Conservation (phyloP, 2,113 vertebrate genomes). For the Barnardius zonarius region DNA sequence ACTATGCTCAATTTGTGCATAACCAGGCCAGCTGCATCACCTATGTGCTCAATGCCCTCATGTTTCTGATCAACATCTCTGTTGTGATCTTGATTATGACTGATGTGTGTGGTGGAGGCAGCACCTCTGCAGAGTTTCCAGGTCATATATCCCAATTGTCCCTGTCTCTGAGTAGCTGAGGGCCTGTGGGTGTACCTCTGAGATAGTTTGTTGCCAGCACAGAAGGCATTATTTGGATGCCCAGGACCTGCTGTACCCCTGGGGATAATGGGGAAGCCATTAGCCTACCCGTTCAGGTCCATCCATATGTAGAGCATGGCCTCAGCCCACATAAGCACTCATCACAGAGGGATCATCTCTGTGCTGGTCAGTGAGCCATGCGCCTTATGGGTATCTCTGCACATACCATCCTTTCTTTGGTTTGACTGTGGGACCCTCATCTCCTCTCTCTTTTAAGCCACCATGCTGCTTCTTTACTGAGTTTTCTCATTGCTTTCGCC, state of each 20-base stretch:
- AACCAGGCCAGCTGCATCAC: neutral
- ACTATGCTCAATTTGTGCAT: neutral
- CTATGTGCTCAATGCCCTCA: rapidly evolving
- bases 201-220: neutral
- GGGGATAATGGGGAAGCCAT: neutral
- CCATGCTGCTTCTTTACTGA: neutral
- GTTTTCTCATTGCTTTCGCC: neutral
- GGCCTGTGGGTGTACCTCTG: neutral
- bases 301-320: neutral
- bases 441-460: neutral
- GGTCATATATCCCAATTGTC: neutral
- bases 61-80: neutral
- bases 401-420: neutral
- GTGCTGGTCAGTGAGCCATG: neutral
- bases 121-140: neutral
- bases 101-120: neutral
- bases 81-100: neutral
- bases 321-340: neutral
- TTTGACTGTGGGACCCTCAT: neutral
- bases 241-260: neutral
- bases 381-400: neutral
- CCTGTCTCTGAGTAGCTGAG: neutral
- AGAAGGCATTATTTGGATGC: neutral
- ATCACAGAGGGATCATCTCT: neutral
- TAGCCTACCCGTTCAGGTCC: neutral